Base-by-base conservation (phyloP, 2,797 vertebrate species). In the Limnodromus scolopaceus region DNA sequence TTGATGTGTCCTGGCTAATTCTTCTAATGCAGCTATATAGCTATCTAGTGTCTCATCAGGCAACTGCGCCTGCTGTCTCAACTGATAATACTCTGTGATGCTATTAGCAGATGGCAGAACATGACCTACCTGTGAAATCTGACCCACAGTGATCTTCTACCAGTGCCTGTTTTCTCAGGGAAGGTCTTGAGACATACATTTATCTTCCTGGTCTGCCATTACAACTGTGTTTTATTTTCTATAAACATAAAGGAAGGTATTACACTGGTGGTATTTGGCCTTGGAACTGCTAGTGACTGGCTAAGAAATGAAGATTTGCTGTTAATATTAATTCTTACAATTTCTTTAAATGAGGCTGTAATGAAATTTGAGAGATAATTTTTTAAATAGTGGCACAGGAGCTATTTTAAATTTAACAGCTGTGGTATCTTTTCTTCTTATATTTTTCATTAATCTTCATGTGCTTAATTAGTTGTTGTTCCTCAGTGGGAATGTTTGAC, bases 361-460 rank as follows among this genome's bases (percentile, higher is more conserved):
- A 96, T 92, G 84, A 94, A 92, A 89, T 87, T 78, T 91, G 86
- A 91, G 76, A 86, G 75, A 65, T 80, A 78, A 81, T 74, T 92
- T 95, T 89, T 15, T 49, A 87, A 92, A 64, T 94, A 92, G 74
- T 2, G 3, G 45, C 46, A 58, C 68, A 89, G 75, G 81, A 93
- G 53, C 45, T 89, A 80, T 95, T 97, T 96, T 87, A 85, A 77
- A 85, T 87, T 94, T 95, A 92, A 96, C 90, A 92, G 85, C 82
- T 68, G 68, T 1, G 0, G 22, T 91, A 91, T 96, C 87, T 85
- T 64, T 96, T 58, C 80, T 75, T 84, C 51, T 81, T 92, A 70
- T 88, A 85, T 69, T 91, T 96, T 95, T 94, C 84, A 95, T 97
- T 97, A 94, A 90, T 91, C 85, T 96, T 96, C 74, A 93, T 84